Percentiles rank a stretch among this genome's conserved stretches.
phyloP scores from a whole-genome alignment of 1,140 invertebrate genomes.

The Nebria ingens region DNA sequence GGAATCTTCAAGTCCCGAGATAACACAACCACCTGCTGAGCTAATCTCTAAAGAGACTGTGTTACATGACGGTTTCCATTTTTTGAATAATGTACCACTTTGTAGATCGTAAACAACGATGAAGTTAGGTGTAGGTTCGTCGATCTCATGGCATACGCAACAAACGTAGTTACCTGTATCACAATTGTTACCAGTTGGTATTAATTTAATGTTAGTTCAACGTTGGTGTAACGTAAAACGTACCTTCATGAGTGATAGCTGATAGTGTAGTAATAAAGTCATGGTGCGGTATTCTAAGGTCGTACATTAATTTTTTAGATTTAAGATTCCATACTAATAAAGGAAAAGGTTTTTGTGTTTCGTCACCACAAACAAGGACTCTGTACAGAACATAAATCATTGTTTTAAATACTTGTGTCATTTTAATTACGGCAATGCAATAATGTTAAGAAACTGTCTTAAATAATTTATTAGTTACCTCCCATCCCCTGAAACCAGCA shows the following conservation, averaged over 20 bases:
- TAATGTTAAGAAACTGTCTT: too few species aligned
- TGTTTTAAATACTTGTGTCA: conserved; percentile 10
- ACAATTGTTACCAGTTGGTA: too few species aligned
- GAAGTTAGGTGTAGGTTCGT: conserved; percentile 74
- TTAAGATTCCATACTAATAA: conserved; percentile 79
- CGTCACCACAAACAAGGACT: conserved; percentile 79
- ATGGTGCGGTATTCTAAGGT: conserved; percentile 77
- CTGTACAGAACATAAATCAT: conserved; percentile 33
- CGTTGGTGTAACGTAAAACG: not conserved
- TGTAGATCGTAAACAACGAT: conserved; percentile 86
- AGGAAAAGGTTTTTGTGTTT: conserved; percentile 84
- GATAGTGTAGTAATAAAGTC: conserved; percentile 75
- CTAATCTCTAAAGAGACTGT: conserved; percentile 73
- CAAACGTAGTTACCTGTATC: conserved; percentile 50
- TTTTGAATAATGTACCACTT: conserved; percentile 83
- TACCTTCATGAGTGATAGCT: conserved; percentile 76
- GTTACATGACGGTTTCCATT: conserved; percentile 75
- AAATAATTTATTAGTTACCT: conserved; percentile 39
- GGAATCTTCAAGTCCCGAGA: conserved; percentile 70
- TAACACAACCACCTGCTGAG: conserved; percentile 66
- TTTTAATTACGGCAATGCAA: not conserved
- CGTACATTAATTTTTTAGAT: conserved; percentile 73
- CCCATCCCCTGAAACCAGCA: conserved; percentile 78
- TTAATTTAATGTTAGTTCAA: too few species aligned
- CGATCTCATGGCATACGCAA: conserved; percentile 62